Base-by-base conservation (phyloP, 2,888 invertebrate species). In the Tholera decimalis region DNA sequence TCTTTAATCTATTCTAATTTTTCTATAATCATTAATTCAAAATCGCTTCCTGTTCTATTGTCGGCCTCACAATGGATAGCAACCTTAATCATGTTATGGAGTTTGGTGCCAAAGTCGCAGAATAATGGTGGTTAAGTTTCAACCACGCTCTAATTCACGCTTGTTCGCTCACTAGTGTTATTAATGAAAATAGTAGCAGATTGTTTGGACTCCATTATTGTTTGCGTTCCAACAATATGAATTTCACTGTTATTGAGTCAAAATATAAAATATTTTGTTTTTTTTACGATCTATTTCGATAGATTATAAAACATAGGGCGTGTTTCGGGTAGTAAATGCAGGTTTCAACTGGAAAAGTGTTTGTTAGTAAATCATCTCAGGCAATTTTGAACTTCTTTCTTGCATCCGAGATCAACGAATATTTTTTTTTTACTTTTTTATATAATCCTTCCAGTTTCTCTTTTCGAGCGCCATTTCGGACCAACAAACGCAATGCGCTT, bases 41-140 rank as follows among this genome's bases (percentile, higher is more conserved):
- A 77, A 60, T 67, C 62, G 75, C 77, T 77, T 13, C n/a, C 18
- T 51, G 15, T 26, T 24, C 33, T 43, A 33, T 55, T 28, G 28
- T 44, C 46, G 65, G 3, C 13, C 0, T 11, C 15, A 59, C 63
- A 79, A 65, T 50, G 55, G 54, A 66, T 64, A 44, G 37, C 73
- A 68, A 62, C 81, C 83, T 87, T 86, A 89, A 87, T 85, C 84
- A 83, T 87, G 85, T 86, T 89, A 88, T 80, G 83, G 84, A 88
- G 86, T 88, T 89, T 78, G 79, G 85, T 87, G 88, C 88, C 88
- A 89, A 85, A 88, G 83, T 84, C 84, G 74, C 83, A 88, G 86
- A 88, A 89, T 89, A 89, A 89, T 88, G 82, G 86, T 84, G 82
- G 88, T 85, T 86, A 77, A 87, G 83, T 87, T 89, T 84, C 81